Percentiles rank a stretch among this genome's conserved stretches.
These are phyloP conservation scores for Dipodomys merriami DNA, from an alignment of 2,113 vertebrate species.

Conservation along the genomic window DNA sequence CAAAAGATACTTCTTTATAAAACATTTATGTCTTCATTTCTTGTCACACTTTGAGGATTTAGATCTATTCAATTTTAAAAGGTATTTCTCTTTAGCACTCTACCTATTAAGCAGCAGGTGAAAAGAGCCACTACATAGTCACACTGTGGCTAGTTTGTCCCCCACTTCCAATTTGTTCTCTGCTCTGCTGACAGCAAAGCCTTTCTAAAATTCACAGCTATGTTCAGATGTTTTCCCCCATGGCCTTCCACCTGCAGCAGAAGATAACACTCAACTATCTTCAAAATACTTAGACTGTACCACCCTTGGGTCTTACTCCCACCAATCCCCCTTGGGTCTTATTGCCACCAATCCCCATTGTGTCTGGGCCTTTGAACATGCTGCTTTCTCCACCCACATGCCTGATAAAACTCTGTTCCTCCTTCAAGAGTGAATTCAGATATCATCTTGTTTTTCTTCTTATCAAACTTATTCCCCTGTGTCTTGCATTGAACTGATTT, in stretches of 20 bases:
- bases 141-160: not conserved
- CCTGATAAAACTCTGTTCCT: not conserved
- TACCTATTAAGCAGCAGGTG: not conserved
- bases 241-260: not conserved
- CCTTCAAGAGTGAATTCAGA: not conserved
- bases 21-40: slow-evolving; percentile 11
- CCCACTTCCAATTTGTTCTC: not conserved
- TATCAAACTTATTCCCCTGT: not conserved
- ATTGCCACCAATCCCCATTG: too few relatives aligned
- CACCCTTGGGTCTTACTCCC: not conserved
- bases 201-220: slow-evolving; percentile 35
- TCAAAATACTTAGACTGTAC: not conserved
- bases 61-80: not conserved
- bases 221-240: not conserved
- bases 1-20: not conserved
- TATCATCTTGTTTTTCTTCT: not conserved
- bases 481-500: not conserved
- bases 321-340: not conserved
- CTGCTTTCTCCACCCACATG: not conserved
- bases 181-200: not conserved
- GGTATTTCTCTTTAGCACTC: not conserved
- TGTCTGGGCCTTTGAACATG: slow-evolving; percentile 15
- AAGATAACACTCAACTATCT: slow-evolving; percentile 26
- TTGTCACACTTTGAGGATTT: slow-evolving; percentile 16
- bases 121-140: not conserved